Evolutionary conservation across 2,888 invertebrate genomes (phyloP), one percentile per base, ranked within the genome.

Genomic region (Lordiphosa andalusiaca): DNA sequence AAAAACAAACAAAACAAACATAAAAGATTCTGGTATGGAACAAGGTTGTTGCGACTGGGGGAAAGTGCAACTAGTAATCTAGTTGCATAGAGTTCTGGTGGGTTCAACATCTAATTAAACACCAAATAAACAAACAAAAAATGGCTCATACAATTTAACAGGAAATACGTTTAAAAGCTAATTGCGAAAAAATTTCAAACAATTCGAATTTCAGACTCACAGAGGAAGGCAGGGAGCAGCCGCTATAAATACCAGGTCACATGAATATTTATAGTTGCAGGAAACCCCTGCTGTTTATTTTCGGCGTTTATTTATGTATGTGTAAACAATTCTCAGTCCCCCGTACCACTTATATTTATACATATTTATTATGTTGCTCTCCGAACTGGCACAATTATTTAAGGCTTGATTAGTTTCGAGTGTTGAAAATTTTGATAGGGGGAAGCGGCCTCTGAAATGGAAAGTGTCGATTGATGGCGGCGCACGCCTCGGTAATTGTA

Each of bases 341-440:
- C n/a, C 48, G 64, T 50, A 37, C 39, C 40, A 57, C 59, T 55
- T 68, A 66, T 75, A 66, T 69, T 56, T 62, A 56, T 53, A 58
- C 56, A 78, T 56, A 52, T 61, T 23, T 10, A 40, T 70, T 10
- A 2, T 7, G 59, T 21, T 44, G 12, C 46, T 21, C 37, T 38
- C 48, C 48, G 25, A 38, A 64, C 69, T 72, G 80, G 41, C 57
- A 39, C 60, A 80, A 70, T 58, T 54, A 62, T 76, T 81, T 60
- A 63, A 67, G 57, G 72, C 78, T 72, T 81, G 82, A 78, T 78
- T 84, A 72, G 78, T 50, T 60, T 49, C 51, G 47, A 36, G 77
- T 69, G 78, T 77, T 84, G 84, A 78, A 78, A 78, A 59, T 58
- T 56, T 71, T 63, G 69, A 69, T 81, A 57, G 42, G 57, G n/a